Percentiles rank a stretch among this genome's conserved stretches.
phyloP scores from a whole-genome alignment of 1,140 invertebrate genomes.

The Zaprionus davidi region DNA sequence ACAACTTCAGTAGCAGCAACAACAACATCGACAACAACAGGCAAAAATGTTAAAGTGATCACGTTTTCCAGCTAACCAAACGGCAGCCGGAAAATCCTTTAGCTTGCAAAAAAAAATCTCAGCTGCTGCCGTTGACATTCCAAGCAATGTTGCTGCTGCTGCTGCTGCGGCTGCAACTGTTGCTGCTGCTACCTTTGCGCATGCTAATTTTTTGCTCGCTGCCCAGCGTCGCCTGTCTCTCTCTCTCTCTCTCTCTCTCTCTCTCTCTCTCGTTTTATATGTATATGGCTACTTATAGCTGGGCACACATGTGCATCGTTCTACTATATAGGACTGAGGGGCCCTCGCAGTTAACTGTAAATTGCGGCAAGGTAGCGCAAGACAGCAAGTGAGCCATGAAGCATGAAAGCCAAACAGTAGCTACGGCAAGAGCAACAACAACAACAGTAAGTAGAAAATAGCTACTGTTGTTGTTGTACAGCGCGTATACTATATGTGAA shows the following conservation, averaged over 20 bases:
- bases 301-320: constrained; percentile 4
- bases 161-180: constrained; percentile 39
- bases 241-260: neutral
- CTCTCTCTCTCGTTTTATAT: constrained; percentile 1
- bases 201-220: constrained; percentile 73
- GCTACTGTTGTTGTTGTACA: constrained; percentile 6
- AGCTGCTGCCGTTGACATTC: constrained; percentile 78
- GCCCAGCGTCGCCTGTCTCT: constrained; percentile 39
- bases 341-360: constrained; percentile 74
- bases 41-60: constrained; percentile 83
- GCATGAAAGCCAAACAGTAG: constrained; percentile 58
- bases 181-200: constrained; percentile 51
- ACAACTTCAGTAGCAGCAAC: constrained; percentile 40
- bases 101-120: constrained; percentile 62
- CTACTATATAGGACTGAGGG: constrained; percentile 30
- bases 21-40: constrained; percentile 50
- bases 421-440: constrained; percentile 32
- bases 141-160: constrained; percentile 43
- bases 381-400: constrained; percentile 71
- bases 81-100: constrained; percentile 60
- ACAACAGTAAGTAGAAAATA: constrained; percentile 20
- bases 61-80: constrained; percentile 66
- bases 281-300: constrained; percentile 5
- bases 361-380: constrained; percentile 33
- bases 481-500: constrained; percentile 46